phyloP scores from a whole-genome alignment of 2,797 vertebrate species.

The Pangasius larnaudii region DNA sequence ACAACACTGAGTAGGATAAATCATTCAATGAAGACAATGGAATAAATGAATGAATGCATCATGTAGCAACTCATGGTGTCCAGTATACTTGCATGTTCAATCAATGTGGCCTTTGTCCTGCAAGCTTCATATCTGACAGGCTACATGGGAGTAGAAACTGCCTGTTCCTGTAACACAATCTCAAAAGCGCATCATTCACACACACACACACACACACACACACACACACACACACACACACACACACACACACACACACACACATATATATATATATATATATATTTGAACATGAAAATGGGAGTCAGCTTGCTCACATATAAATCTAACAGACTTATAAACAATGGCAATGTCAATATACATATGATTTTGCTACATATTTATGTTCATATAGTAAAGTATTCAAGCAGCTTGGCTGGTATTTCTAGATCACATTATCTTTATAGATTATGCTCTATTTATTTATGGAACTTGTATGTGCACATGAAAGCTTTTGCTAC shows the following conservation, averaged over 20 bases:
- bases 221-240: too few relatives aligned
- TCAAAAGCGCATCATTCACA: background rate
- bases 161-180: background rate
- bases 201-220: too few relatives aligned
- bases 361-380: background rate
- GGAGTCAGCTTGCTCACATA: background rate
- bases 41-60: background rate
- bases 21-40: background rate
- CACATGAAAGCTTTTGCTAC: background rate
- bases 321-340: background rate
- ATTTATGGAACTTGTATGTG: background rate
- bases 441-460: background rate
- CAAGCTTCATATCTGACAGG: background rate
- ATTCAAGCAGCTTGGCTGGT: background rate
- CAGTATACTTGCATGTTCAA: background rate
- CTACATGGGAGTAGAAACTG: background rate
- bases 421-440: background rate
- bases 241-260: too few relatives aligned
- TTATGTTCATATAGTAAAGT: background rate
- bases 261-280: too few relatives aligned
- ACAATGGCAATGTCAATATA: background rate
- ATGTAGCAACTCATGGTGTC: background rate
- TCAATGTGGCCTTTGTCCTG: background rate
- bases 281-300: background rate
- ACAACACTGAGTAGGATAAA: background rate